Base-by-base conservation (phyloP, 2,797 vertebrate species). In the Chelon labrosus region DNA sequence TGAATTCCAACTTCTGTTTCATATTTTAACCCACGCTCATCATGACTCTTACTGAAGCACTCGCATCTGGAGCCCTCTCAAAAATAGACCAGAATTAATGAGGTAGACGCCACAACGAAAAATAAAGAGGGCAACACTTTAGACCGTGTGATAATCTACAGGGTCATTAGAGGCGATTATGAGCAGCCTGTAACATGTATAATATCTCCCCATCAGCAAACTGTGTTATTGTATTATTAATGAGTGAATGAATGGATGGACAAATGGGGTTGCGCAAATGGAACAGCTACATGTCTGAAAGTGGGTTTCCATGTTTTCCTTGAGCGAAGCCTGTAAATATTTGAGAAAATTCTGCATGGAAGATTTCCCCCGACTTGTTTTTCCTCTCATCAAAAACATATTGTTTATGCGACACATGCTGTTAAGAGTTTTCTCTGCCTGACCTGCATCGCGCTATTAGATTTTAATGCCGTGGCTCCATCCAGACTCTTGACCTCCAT, bases 101-200 rank as follows among this genome's bases (percentile, higher is more conserved):
- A 75, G 56, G 72, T 41, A 51, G 50, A 61, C 64, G 61, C 11
- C 37, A 52, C 53, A 49, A 14, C 59, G 10, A 79, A 66, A 78
- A 63, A 53, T 60, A 78, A 75, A 75, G 17, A 54, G 2, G 9
- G 13, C 19, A 55, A 73, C 62, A 60, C 47, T 59, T 50, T 11
- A 20, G n/a, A 63, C 68, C 44, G 6, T 66, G 50, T 44, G 19
- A 70, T 65, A 58, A 72, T 74, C 47, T 51, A 8, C 10, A 5
- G 58, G 31, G 52, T 77, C 65, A 77, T 85, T 85, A 71, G 51
- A 71, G 27, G 50, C 25, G 78, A 62, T 83, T 79, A 80, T 59
- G 54, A 51, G 7, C 3, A 3, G 27, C 31, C 51, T 67, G 75
- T 38, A 66, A 71, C 62, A 46, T 76, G 55, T 52, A 66, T 79